A percentile compares a stretch with the other conserved stretches of the same genome.
Evolutionary conservation across 2,888 invertebrate species (phyloP).

Genomic region (Panzeria rudis): DNA sequence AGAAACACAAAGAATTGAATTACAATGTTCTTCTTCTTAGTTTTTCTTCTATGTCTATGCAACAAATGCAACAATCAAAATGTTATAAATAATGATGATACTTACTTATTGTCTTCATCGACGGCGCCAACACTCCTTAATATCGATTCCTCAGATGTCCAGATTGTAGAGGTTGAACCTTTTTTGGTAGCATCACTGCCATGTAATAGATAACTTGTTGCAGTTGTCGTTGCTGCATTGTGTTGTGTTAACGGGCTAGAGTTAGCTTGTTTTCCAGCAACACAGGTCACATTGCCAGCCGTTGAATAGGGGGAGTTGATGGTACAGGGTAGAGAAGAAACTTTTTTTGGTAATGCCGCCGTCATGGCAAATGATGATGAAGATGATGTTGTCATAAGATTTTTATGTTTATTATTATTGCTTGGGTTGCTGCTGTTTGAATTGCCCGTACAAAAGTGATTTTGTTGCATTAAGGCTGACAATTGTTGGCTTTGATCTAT

Average conservation of each 20-base stretch:
- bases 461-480: conserved; percentile 71
- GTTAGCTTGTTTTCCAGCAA: conserved; percentile 62
- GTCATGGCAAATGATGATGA: conserved; percentile 52
- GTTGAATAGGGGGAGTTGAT: conserved; percentile 66
- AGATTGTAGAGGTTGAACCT: conserved; percentile 83
- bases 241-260: conserved; percentile 70
- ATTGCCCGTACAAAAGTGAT: conserved; percentile 64
- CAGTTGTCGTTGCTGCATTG: conserved; percentile 68
- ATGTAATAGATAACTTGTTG: conserved; percentile 77
- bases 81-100: conserved; percentile 64
- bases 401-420: conserved; percentile 70
- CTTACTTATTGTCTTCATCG: conserved; percentile 84
- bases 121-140: conserved; percentile 83
- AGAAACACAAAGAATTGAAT: conserved; percentile 46
- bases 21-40: conserved; percentile 2
- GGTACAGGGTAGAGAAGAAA: conserved; percentile 71
- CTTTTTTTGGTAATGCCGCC: conserved; percentile 76
- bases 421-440: conserved; percentile 49
- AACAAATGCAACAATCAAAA: conserved; percentile 48
- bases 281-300: conserved; percentile 71
- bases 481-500: conserved; percentile 76
- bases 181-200: conserved; percentile 82
- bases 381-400: conserved; percentile 73
- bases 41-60: conserved; percentile 18
- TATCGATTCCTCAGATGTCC: conserved; percentile 84